Percentiles rank a stretch among this genome's conserved stretches.
phyloP scores from a whole-genome alignment of 2,113 vertebrate species.

The Pteronura brasiliensis region DNA sequence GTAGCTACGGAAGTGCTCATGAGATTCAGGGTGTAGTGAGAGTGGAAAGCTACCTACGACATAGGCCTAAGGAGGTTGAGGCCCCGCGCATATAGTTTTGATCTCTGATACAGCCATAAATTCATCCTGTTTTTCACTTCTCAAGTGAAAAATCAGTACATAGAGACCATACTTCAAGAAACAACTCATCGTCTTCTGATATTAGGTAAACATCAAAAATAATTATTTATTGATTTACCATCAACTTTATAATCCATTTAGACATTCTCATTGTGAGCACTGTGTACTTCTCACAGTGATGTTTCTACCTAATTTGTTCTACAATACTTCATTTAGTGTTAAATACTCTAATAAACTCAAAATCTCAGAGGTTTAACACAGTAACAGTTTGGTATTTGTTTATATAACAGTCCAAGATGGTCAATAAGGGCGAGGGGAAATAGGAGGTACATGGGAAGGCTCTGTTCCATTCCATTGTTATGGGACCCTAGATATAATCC shows the following conservation, averaged over 20 bases:
- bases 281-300: neutral
- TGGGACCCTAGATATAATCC: neutral
- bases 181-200: neutral
- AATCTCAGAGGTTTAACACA: neutral
- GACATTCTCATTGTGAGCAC: neutral
- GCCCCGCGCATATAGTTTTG: neutral
- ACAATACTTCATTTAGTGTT: neutral
- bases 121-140: neutral
- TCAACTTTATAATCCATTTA: neutral
- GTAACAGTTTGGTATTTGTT: neutral
- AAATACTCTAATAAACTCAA: neutral
- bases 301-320: neutral
- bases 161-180: neutral
- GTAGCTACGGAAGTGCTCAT: neutral
- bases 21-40: neutral
- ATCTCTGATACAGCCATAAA: neutral
- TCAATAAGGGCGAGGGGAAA: neutral
- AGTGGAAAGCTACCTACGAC: neutral
- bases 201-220: neutral
- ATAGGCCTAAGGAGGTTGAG: neutral
- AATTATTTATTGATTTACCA: neutral
- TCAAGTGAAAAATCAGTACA: neutral
- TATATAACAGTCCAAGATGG: neutral
- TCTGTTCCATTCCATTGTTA: neutral
- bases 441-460: neutral